Conservation (phyloP, 2,888 invertebrate genomes). For the Eucriotettix oculatus region DNA sequence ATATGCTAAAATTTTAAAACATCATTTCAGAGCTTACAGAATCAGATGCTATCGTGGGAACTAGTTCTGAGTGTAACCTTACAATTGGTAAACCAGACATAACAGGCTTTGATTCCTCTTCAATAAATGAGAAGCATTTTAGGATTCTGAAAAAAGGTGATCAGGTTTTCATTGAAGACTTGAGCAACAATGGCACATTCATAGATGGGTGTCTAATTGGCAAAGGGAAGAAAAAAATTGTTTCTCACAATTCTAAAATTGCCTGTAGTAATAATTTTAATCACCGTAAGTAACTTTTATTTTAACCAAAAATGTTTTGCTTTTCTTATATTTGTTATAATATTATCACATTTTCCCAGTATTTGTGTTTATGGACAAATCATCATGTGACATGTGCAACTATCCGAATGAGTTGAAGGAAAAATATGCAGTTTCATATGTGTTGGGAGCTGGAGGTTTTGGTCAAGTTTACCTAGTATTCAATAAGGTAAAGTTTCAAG, state of each 20-base stretch:
- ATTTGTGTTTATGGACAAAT: not conserved
- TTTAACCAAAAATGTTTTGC: too few species aligned
- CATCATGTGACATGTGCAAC: not conserved
- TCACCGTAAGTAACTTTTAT: not conserved
- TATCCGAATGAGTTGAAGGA: conserved; percentile 41
- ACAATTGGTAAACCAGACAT: not conserved
- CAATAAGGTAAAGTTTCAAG: conserved; percentile 34
- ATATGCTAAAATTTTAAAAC: too few species aligned
- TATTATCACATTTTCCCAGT: not conserved
- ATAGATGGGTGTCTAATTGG: not conserved
- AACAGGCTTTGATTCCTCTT: not conserved
- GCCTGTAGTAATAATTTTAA: not conserved
- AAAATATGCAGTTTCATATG: conserved; percentile 56
- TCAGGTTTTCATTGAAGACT: not conserved
- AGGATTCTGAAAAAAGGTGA: not conserved
- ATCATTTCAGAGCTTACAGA: not conserved
- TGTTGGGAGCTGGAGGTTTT: conserved; percentile 71
- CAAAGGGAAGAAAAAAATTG: not conserved
- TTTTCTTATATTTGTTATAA: too few species aligned
- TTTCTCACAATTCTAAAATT: not conserved
- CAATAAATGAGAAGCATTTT: not conserved
- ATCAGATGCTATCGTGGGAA: not conserved
- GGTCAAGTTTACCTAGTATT: conserved; percentile 65
- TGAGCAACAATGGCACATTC: not conserved
- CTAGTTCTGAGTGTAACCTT: not conserved